Conservation (phyloP, 1,140 invertebrate genomes). For the Grapholita molesta region DNA sequence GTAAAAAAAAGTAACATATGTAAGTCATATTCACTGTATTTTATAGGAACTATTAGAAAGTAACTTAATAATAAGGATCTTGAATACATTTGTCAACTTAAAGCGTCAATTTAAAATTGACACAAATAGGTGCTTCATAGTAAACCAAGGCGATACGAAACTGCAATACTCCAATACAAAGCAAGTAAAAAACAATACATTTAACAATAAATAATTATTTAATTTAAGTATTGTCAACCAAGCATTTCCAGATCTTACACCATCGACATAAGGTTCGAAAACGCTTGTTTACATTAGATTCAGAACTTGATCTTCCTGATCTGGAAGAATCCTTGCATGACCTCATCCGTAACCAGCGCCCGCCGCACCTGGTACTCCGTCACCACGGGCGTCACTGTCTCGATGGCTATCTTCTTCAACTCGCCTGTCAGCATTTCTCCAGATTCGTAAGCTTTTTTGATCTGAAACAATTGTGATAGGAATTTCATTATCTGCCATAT, state of each 20-base stretch:
- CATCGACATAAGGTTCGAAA: background rate
- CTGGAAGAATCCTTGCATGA: conserved; percentile 90
- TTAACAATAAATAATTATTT: conserved; percentile 3
- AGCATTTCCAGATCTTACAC: background rate
- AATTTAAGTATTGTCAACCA: background rate
- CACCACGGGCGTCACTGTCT: conserved; percentile 84
- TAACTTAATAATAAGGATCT: too few species aligned
- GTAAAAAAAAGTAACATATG: too few species aligned
- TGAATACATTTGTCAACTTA: too few species aligned
- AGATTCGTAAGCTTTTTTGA: conserved; percentile 89
- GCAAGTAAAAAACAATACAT: background rate
- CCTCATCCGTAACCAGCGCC: conserved; percentile 91
- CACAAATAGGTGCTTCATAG: too few species aligned
- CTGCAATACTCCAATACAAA: background rate
- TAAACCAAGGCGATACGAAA: too few species aligned
- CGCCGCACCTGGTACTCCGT: conserved; percentile 90
- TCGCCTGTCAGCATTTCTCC: conserved; percentile 96
- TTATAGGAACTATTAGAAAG: too few species aligned
- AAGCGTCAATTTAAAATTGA: too few species aligned
- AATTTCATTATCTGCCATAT: background rate
- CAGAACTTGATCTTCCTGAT: conserved; percentile 87
- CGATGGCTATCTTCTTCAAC: conserved; percentile 95
- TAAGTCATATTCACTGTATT: too few species aligned
- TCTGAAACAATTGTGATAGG: conserved; percentile 44
- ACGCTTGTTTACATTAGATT: conserved; percentile 27